Base-by-base conservation (phyloP, 2,888 invertebrate species). In the Meteorus colon region DNA sequence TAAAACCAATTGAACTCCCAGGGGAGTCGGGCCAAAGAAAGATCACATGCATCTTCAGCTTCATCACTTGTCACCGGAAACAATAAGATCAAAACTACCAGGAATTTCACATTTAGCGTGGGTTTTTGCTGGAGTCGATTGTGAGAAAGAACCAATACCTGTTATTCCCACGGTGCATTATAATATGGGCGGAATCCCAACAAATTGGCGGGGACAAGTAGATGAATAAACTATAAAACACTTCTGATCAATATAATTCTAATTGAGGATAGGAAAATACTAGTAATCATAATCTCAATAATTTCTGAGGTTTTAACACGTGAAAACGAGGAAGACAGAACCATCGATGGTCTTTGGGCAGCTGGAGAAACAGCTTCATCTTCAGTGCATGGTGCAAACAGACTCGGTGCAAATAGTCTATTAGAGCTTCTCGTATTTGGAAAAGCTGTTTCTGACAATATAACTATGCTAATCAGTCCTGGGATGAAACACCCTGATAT, bases 351-450 rank as follows among this genome's bases (percentile, higher is more conserved):
- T 0, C 91, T 99, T 69, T 97, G 97, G 90, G 97, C 99, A 2
- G 96, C 96, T 78, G 99, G 99, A 31, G 99, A 99, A 91, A 94
- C 96, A 5, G 97, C 96, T 0, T 97, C 96, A 86, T 96, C 96
- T 19, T 98, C 98, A 0, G 99, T 99, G 69, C 99, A 99, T 90
- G 99, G 99, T 82, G 99, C 99, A 78, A 99, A 99, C 91, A 93
- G 99, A 51, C 93, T 99, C 65, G 99, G 99, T 76, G 99, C 99
- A 80, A 99, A 99, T 91, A 99, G 99, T 0, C 92, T 99, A 79
- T 92, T 99, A 29, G 99, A 99, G 92, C 92, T 99, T 86, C 97
- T 99, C n/a, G 97, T 99, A 79, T 99, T 99, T 90, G 99, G 99
- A 77, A 94, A 98, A 83, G 97, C 98, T 12, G 97, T 98, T 90